Percentiles rank a stretch among this genome's conserved stretches.
These are phyloP conservation scores for Rachycentron canadum DNA, from an alignment of 2,797 vertebrate species.

Conservation along the genomic window DNA sequence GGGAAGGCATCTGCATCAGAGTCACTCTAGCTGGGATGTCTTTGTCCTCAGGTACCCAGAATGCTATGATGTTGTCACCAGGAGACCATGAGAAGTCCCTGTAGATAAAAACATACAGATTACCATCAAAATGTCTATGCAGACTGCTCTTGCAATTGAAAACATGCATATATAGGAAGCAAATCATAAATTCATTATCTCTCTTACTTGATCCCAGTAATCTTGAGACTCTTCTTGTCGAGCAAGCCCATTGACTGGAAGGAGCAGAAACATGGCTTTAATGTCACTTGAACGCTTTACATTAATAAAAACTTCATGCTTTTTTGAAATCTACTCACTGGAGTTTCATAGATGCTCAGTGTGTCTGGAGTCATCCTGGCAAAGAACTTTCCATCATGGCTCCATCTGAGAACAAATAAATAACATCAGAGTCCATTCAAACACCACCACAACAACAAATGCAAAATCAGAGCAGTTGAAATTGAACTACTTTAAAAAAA, in stretches of 20 bases:
- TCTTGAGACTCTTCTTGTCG: slow-evolving; percentile 99
- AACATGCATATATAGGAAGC: not conserved
- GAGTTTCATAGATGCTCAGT: slow-evolving; percentile 97
- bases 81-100: slow-evolving; percentile 99
- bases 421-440: slow-evolving; percentile 13
- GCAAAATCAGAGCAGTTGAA: not conserved
- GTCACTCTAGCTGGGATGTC: slow-evolving; percentile 98
- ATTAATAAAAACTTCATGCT: not conserved
- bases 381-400: slow-evolving; percentile 98
- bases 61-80: slow-evolving; percentile 98
- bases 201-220: slow-evolving; percentile 95
- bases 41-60: slow-evolving; percentile 99
- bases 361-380: slow-evolving; percentile 97
- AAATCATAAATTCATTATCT: not conserved
- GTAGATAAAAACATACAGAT: slow-evolving; percentile 12
- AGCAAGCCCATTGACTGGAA: slow-evolving; percentile 96
- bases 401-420: slow-evolving; percentile 88
- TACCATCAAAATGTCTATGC: not conserved
- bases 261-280: slow-evolving; percentile 36
- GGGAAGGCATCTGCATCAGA: slow-evolving; percentile 95
- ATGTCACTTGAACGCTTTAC: not conserved
- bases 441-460: not conserved
- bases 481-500: not conserved
- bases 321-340: slow-evolving; percentile 84
- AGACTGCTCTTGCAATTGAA: not conserved